Conservation (phyloP, 2,888 invertebrate genomes). For the Platycheirus albimanus region DNA sequence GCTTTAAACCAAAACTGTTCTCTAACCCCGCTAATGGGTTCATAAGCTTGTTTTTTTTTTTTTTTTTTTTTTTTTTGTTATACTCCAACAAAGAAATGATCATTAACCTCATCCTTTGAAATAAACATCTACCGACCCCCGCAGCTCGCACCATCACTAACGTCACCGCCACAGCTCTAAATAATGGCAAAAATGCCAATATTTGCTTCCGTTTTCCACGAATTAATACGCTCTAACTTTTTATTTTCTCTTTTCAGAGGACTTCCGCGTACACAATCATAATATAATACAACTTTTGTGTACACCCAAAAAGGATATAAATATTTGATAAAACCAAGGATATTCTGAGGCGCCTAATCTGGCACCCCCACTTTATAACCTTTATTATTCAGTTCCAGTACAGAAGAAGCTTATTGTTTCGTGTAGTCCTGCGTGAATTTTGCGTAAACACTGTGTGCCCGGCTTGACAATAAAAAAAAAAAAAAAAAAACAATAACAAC, state of each 20-base stretch:
- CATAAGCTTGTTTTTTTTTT: too few species aligned
- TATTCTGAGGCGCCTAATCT: constrained; percentile 46
- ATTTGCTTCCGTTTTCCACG: constrained; percentile 11
- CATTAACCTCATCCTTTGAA: constrained; percentile 1
- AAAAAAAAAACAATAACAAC: constrained; percentile 15
- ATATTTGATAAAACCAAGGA: constrained; percentile 54
- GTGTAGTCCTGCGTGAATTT: constrained; percentile 51
- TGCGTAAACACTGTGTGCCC: constrained; percentile 40
- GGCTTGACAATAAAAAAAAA: constrained; percentile 14
- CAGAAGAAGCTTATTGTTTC: constrained; percentile 33
- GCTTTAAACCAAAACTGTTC: too few species aligned
- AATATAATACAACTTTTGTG: background rate
- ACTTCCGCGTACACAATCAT: constrained; percentile 8
- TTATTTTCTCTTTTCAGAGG: constrained; percentile 5
- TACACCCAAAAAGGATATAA: constrained; percentile 41
- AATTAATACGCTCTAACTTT: constrained; percentile 12
- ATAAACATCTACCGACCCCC: too few species aligned
- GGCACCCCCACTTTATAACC: constrained; percentile 11
- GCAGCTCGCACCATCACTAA: too few species aligned
- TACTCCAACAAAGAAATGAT: too few species aligned
- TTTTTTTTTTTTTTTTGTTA: too few species aligned
- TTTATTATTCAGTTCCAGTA: constrained; percentile 3
- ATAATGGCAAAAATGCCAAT: constrained; percentile 15
- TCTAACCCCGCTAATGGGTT: too few species aligned
- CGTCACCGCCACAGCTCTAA: background rate